Evolutionary conservation across 2,113 vertebrate genomes (phyloP).

Genomic region (Scortum barcoo): DNA sequence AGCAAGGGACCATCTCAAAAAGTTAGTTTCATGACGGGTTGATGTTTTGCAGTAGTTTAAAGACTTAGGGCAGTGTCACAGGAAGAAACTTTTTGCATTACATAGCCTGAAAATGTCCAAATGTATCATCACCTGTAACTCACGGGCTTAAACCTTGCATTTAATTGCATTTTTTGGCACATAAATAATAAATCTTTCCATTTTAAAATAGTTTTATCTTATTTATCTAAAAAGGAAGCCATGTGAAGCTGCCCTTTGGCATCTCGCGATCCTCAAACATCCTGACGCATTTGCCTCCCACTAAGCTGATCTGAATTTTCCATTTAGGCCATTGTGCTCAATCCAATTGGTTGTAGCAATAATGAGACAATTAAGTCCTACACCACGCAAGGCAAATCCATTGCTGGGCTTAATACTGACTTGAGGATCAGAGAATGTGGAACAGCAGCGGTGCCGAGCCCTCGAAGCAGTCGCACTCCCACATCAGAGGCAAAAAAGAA

Average conservation of each 20-base stretch:
- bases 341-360: constrained; percentile 55
- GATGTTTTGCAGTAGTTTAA: constrained; percentile 18
- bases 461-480: constrained; percentile 40
- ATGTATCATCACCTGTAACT: not conserved
- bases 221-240: constrained; percentile 28
- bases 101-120: constrained; percentile 5
- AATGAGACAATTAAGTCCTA: constrained; percentile 41
- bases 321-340: constrained; percentile 29
- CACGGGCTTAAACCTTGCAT: not conserved
- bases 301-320: constrained; percentile 56
- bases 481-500: constrained; percentile 53
- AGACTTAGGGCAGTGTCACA: constrained; percentile 19
- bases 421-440: constrained; percentile 31
- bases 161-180: constrained; percentile 56
- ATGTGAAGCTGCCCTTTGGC: constrained; percentile 17
- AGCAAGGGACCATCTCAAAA: constrained; percentile 14
- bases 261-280: constrained; percentile 13
- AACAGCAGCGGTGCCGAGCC: constrained; percentile 34
- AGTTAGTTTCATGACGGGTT: not conserved
- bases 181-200: constrained; percentile 1
- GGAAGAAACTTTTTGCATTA: constrained; percentile 7
- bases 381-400: constrained; percentile 40
- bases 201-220: constrained; percentile 13
- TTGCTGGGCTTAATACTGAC: constrained; percentile 41
- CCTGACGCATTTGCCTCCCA: not conserved